Conservation (phyloP, 2,113 vertebrate genomes). For the Silurus glanis region DNA sequence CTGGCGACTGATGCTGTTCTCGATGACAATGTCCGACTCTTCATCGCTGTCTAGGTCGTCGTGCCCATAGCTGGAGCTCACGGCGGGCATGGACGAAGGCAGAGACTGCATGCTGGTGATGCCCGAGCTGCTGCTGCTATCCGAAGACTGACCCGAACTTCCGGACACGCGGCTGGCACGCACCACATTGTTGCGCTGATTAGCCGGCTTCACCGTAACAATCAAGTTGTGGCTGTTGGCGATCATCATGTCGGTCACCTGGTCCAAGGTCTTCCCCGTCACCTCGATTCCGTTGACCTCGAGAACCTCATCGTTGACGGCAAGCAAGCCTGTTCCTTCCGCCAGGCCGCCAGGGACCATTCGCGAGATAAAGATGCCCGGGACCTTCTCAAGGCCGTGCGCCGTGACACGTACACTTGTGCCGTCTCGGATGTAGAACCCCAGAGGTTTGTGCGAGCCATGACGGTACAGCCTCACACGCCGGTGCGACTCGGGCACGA, state of each 20-base stretch:
- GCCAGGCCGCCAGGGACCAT: slow-evolving; percentile 94
- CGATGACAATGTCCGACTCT: slow-evolving; percentile 91
- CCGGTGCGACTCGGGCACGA: slow-evolving; percentile 93
- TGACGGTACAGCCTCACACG: slow-evolving; percentile 91
- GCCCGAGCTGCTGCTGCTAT: slow-evolving; percentile 85
- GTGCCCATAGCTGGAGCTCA: slow-evolving; percentile 79
- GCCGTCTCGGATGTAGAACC: slow-evolving; percentile 96
- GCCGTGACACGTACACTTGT: slow-evolving; percentile 92
- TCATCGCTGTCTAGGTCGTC: slow-evolving; percentile 95
- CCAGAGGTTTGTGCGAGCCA: slow-evolving; percentile 91
- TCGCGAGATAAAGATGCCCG: slow-evolving; percentile 96
- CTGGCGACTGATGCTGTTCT: slow-evolving; percentile 81
- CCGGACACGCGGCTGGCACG: slow-evolving; percentile 86
- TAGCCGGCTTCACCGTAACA: slow-evolving; percentile 94
- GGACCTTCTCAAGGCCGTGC: slow-evolving; percentile 93
- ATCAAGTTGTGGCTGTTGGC: slow-evolving; percentile 99
- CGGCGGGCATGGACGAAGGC: slow-evolving; percentile 70
- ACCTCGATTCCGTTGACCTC: slow-evolving; percentile 99
- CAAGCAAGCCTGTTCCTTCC: slow-evolving; percentile 93
- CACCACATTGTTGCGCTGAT: slow-evolving; percentile 95
- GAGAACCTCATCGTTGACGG: slow-evolving; percentile 97
- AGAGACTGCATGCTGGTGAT: slow-evolving; percentile 61
- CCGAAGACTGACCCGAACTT: slow-evolving; percentile 88
- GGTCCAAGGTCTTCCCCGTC: slow-evolving; percentile 92
- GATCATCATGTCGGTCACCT: slow-evolving; percentile 99